These are phyloP conservation scores for Ailuropoda melanoleuca DNA, from an alignment of 2,113 vertebrate genomes.

Conservation along the genomic window DNA sequence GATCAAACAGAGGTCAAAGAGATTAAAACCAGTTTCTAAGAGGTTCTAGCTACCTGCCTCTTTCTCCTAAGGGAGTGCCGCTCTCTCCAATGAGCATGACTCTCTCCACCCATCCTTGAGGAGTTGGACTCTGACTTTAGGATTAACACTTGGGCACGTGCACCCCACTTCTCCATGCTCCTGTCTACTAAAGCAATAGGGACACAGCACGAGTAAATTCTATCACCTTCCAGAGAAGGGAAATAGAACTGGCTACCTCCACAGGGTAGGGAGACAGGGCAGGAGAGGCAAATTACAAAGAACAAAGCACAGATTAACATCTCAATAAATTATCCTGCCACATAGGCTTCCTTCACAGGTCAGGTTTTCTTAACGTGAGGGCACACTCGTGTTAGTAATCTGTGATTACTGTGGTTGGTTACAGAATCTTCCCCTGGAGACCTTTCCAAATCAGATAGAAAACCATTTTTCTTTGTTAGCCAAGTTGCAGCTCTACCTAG, in stretches of 20 bases:
- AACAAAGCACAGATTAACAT: conserved; percentile 56
- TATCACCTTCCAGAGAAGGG: background rate
- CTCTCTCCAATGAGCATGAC: background rate
- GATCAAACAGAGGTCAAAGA: conserved; percentile 19
- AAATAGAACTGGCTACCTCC: background rate
- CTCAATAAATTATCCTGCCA: conserved; percentile 65
- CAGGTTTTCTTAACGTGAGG: conserved; percentile 37
- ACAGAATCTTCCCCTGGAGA: conserved; percentile 45
- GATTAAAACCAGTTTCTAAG: background rate
- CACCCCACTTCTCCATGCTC: background rate
- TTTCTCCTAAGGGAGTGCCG: background rate
- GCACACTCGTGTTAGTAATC: background rate
- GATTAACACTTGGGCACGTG: background rate
- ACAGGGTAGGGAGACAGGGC: background rate
- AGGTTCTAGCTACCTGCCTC: background rate
- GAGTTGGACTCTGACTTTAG: background rate
- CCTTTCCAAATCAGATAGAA: conserved; percentile 54
- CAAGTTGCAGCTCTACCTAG: background rate
- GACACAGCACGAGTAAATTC: too few species aligned
- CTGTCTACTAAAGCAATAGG: background rate
- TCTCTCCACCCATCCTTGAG: background rate
- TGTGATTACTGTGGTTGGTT: conserved; percentile 44
- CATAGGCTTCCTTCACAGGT: background rate
- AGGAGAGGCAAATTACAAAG: background rate
- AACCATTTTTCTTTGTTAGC: conserved; percentile 70